Percentiles rank a stretch among this genome's conserved stretches.
These are phyloP conservation scores for Brachyptera risi DNA, from an alignment of 2,888 invertebrate genomes.

Conservation along the genomic window DNA sequence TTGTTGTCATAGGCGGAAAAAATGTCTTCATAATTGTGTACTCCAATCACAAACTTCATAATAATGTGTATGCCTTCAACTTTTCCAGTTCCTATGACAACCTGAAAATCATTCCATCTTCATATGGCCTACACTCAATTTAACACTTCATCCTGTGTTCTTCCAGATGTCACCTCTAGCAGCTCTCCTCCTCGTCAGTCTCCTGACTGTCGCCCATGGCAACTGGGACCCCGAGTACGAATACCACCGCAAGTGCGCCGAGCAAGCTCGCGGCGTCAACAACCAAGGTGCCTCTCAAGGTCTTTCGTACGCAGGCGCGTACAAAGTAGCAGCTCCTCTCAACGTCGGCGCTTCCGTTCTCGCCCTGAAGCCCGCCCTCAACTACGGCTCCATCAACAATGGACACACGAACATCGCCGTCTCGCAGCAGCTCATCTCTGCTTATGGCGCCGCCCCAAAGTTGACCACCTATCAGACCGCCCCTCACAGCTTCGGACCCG, in stretches of 20 bases:
- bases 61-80: no score
- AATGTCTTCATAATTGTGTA: no score
- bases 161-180: conserved; percentile 5
- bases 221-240: conserved; percentile 13
- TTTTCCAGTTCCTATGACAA: no score
- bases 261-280: not conserved
- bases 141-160: no score
- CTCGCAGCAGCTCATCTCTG: conserved; percentile 7
- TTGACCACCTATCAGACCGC: no score
- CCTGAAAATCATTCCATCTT: no score
- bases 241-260: conserved; percentile 14
- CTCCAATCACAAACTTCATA: no score
- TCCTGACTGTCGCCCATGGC: not conserved
- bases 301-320: not conserved
- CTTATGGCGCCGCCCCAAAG: conserved; percentile 7
- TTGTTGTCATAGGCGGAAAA: no score
- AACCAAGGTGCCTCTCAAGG: not conserved
- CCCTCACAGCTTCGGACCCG: no score
- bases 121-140: no score
- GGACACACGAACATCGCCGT: conserved; percentile 2
- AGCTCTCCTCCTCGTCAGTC: not conserved
- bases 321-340: not conserved
- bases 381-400: conserved; percentile 10
- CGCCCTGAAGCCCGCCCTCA: conserved; percentile 6
- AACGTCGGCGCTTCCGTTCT: not conserved